Evolutionary conservation across 1,140 invertebrate species (phyloP).

Genomic region (Zaprionus africanus): DNA sequence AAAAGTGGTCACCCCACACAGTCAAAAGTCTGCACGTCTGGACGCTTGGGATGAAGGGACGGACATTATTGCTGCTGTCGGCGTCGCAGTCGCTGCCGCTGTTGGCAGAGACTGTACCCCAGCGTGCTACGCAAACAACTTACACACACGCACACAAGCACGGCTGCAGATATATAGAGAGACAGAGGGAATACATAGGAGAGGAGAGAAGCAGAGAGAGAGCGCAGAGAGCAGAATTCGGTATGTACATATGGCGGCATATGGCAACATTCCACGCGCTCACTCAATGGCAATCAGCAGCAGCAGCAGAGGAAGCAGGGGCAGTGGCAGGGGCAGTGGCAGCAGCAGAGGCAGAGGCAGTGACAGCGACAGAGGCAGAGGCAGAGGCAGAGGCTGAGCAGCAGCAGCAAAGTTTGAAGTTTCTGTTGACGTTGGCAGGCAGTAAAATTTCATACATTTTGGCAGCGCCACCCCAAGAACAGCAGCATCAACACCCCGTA

Average conservation of each 20-base stretch:
- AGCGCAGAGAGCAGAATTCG: slow-evolving; percentile 51
- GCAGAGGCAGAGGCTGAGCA: slow-evolving; percentile 13
- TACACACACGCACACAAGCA: slow-evolving; percentile 22
- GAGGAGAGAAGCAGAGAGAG: slow-evolving; percentile 10
- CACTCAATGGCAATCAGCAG: slow-evolving; percentile 61
- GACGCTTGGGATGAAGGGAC: slow-evolving; percentile 60
- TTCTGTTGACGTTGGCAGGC: slow-evolving; percentile 65
- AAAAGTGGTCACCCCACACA: slow-evolving; percentile 79
- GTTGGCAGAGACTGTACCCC: slow-evolving; percentile 75
- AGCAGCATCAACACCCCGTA: slow-evolving; percentile 30
- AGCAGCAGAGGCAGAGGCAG: slow-evolving; percentile 30
- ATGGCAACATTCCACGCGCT: slow-evolving; percentile 74
- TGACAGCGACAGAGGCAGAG: slow-evolving; percentile 20
- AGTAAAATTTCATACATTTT: slow-evolving; percentile 65
- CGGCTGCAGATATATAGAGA: background rate
- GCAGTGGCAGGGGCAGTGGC: background rate
- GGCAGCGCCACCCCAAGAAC: slow-evolving; percentile 53
- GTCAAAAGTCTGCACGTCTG: slow-evolving; percentile 80
- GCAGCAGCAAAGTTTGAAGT: slow-evolving; percentile 46
- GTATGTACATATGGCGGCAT: slow-evolving; percentile 72
- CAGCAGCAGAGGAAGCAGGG: slow-evolving; percentile 29
- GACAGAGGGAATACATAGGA: background rate
- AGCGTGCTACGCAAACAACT: slow-evolving; percentile 65
- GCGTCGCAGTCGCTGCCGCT: slow-evolving; percentile 43
- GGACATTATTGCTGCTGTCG: slow-evolving; percentile 60